A percentile compares a stretch with the other conserved stretches of the same genome.
Conservation (phyloP, 2,113 vertebrate genomes). For the Oryzias melastigma region DNA sequence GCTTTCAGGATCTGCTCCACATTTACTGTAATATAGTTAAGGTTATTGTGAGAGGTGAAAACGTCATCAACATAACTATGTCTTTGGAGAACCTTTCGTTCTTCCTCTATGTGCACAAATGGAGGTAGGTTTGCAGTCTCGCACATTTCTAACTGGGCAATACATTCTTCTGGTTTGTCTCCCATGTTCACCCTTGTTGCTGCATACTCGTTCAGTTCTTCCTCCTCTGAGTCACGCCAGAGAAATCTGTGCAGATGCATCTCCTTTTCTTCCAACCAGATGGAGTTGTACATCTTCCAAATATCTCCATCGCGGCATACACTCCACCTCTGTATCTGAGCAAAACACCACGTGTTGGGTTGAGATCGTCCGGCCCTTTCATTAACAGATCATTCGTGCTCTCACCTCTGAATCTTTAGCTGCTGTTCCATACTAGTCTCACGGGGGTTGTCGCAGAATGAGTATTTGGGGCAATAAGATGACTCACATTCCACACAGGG, state of each 20-base stretch:
- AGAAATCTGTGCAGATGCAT: slow-evolving; percentile 37
- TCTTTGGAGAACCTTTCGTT: background rate
- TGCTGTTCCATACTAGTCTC: background rate
- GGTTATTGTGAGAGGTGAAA: background rate
- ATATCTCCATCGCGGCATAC: background rate
- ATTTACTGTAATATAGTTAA: no score
- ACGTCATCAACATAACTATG: background rate
- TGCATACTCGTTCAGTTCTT: no score
- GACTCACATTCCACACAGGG: background rate
- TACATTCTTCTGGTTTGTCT: no score
- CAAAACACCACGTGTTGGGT: background rate
- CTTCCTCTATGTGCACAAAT: background rate
- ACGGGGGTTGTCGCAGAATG: background rate
- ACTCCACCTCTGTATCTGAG: background rate
- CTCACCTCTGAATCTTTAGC: background rate
- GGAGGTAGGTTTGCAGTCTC: slow-evolving; percentile 5
- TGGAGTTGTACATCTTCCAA: background rate
- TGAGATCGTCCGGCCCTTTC: background rate
- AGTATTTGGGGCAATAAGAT: background rate
- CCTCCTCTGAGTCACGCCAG: slow-evolving; percentile 5
- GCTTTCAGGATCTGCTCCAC: slow-evolving; percentile 6
- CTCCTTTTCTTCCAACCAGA: background rate
- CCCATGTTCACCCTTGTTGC: no score
- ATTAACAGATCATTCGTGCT: background rate
- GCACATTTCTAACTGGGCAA: slow-evolving; percentile 11